Conservation (phyloP, 2,797 vertebrate genomes). For the Tachyglossus aculeatus region DNA sequence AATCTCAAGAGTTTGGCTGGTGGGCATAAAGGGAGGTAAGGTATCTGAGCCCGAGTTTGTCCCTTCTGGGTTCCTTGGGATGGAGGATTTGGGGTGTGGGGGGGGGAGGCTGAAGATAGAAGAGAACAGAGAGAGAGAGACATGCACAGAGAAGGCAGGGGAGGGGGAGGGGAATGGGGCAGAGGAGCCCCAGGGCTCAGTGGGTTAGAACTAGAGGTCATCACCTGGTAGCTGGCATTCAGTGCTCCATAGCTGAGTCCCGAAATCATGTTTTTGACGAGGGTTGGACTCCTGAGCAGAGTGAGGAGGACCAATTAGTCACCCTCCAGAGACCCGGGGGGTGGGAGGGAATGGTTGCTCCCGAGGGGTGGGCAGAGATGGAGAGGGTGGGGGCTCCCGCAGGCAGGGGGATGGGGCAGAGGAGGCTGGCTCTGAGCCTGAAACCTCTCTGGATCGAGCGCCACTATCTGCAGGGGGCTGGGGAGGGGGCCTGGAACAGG, state of each 20-base stretch:
- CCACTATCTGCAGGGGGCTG: neutral
- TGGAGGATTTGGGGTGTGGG: neutral
- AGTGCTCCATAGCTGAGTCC: constrained; percentile 95
- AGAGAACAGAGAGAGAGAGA: neutral
- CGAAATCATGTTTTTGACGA: constrained; percentile 99
- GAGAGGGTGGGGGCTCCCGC: too few species aligned
- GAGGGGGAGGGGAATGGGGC: neutral
- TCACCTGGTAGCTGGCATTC: constrained; percentile 98
- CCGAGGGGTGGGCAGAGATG: too few species aligned
- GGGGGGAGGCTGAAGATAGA: neutral
- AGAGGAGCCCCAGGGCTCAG: neutral
- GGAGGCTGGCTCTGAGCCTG: too few species aligned
- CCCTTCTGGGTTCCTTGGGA: neutral
- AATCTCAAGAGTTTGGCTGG: too few species aligned
- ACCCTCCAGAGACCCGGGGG: neutral
- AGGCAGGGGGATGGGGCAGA: too few species aligned
- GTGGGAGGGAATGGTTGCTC: too few species aligned
- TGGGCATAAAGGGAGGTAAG: too few species aligned
- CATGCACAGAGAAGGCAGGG: neutral
- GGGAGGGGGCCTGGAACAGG: neutral
- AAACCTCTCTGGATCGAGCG: neutral
- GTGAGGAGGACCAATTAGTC: neutral
- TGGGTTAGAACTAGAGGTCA: neutral
- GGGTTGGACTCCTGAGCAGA: constrained; percentile 89
- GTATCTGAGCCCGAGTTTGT: too few species aligned